Base-by-base conservation (phyloP, 2,888 invertebrate genomes). In the Camponotus fellah region DNA sequence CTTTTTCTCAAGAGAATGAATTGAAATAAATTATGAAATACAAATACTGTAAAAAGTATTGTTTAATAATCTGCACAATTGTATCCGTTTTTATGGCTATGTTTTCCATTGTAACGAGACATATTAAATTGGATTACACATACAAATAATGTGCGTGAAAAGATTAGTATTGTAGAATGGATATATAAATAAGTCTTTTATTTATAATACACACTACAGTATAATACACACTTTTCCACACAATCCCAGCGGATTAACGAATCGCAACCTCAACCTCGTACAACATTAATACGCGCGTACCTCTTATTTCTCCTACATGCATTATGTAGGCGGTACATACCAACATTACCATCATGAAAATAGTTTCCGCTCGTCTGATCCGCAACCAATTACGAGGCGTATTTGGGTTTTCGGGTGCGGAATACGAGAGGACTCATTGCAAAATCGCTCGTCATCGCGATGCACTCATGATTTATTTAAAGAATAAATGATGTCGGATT, bases 401-500 rank as follows among this genome's bases (percentile, higher is more conserved):
- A 56, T 77, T 77, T 66, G 21, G 34, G 10, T 34, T 75, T 64
- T 76, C 14, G 49, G 53, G 37, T 3, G 17, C 37, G 46, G 3
- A 17, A 17, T 3, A 10, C 26, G 53, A 32, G 40, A 43, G 32
- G 32, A n/a, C 32, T 17, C 26, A 12, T 37, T 53, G 75, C 37
- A 53, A 77, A 77, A 77, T 69, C 14, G 40, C 69, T 68, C 69
- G 68, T 43, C 69, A 77, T 37, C 40, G 32, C 68, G 32, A 26
- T 26, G 14, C 56, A 14, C 32, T 77, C 56, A 69, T 77, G 77
- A 77, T 77, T 77, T 77, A 77, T 69, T 77, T 77, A 68, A 69
- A 77, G 77, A 77, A 77, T 69, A 77, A 77, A 69, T 58, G 32
- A 69, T 21, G 56, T 26, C 40, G 12, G n/a, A 43, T 69, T 32